Percentiles rank a stretch among this genome's conserved stretches.
phyloP scores from a whole-genome alignment of 2,113 vertebrate genomes.

The Carollia perspicillata region DNA sequence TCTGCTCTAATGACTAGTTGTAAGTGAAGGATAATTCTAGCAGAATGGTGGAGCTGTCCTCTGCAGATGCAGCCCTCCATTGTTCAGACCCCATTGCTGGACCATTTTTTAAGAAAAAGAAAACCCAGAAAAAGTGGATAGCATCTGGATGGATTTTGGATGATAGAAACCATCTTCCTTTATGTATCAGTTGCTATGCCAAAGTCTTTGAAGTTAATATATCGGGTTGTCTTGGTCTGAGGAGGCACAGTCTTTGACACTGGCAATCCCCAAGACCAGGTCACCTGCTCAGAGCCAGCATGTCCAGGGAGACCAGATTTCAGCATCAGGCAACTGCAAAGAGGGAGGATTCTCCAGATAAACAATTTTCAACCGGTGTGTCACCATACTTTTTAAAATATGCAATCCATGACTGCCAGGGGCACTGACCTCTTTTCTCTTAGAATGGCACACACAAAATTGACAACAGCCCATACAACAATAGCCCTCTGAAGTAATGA shows the following conservation, averaged over 20 bases:
- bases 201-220: neutral
- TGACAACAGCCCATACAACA: neutral
- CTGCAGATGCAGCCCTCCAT: neutral
- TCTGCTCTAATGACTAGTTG: neutral
- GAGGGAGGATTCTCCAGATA: neutral
- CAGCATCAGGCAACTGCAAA: neutral
- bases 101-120: neutral
- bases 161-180: neutral
- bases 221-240: neutral
- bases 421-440: neutral
- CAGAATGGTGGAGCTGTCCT: neutral
- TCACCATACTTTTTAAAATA: neutral
- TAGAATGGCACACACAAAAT: neutral
- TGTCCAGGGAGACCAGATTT: neutral
- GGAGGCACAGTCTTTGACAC: neutral
- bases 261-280: neutral
- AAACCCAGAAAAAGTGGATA: neutral
- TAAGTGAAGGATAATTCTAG: neutral
- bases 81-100: neutral
- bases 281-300: neutral
- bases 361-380: neutral
- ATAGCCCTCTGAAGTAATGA: neutral
- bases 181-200: neutral
- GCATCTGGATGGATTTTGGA: neutral
- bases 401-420: neutral